Base-by-base conservation (phyloP, 2,888 invertebrate genomes). In the Copidosoma aretas region DNA sequence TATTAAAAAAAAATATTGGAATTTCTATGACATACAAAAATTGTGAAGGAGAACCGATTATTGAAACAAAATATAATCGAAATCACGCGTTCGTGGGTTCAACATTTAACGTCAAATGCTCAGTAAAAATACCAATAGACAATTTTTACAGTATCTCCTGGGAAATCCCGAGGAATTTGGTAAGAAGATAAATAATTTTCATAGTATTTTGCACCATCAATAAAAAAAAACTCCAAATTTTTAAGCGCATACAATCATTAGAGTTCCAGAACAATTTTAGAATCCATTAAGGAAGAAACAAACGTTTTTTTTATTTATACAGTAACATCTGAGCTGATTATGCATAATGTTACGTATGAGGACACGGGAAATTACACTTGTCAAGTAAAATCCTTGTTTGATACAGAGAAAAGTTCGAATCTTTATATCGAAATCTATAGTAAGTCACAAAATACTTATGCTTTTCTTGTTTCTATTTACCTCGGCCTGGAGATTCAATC, bases 331-430 rank as follows among this genome's bases (percentile, higher is more conserved):
- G 76, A 79, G 61, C 72, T 80, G 54, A 73, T 1, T 67, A 77
- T 2, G 75, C 76, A 0, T n/a, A n/a, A n/a, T n/a, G n/a, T n/a
- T n/a, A n/a, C n/a, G n/a, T n/a, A n/a, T n/a, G n/a, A n/a, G n/a
- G 82, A 82, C 39, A 75, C 74, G 22, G 82, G 82, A 5, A 68
- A 69, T 24, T 82, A 82, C 58, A 63, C 46, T 10, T 82, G 82
- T 22, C 51, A 39, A 2, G 75, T 80, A 1, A 64, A 21, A 2
- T 71, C 76, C 3, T 39, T 53, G 51, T 64, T 67, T 1, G 67
- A 68, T n/a, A n/a, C n/a, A 0, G 41, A 0, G 0, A 76, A 74
- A 43, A 68, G 49, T 3, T 65, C 74, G 2, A 67, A 24, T 12
- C 74, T 54, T 1, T 73, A 63, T 12, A 74, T 81, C 15, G 67